phyloP scores from a whole-genome alignment of 2,888 invertebrate genomes.

The Buathra laborator region DNA sequence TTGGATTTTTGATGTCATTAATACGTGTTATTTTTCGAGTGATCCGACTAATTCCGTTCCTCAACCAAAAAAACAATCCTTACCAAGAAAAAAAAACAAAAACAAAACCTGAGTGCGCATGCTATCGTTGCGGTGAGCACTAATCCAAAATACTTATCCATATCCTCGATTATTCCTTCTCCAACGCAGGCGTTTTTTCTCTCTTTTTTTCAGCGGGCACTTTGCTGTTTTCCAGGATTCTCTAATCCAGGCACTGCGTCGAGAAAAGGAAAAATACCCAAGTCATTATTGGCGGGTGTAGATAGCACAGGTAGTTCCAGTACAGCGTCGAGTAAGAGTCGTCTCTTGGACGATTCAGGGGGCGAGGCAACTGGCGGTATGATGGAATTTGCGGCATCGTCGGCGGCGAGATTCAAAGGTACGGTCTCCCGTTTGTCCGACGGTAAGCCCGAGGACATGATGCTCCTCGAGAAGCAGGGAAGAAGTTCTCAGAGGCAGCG shows the following conservation, averaged over 20 bases:
- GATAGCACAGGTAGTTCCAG: conserved; percentile 84
- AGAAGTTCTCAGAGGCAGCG: conserved; percentile 92
- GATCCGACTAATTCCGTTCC: conserved; percentile 72
- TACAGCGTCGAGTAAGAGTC: conserved; percentile 83
- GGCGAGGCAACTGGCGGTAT: conserved; percentile 84
- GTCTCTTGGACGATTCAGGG: conserved; percentile 82
- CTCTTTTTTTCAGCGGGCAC: conserved; percentile 92
- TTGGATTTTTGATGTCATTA: conserved; percentile 72
- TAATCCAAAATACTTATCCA: conserved; percentile 83
- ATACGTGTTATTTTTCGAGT: conserved; percentile 69
- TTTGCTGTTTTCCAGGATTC: conserved; percentile 95
- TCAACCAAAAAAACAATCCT: conserved; percentile 46
- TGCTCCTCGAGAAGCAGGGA: conserved; percentile 92
- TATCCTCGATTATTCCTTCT: conserved; percentile 77
- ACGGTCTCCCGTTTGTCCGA: conserved; percentile 81
- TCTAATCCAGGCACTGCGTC: conserved; percentile 91
- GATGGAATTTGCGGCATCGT: conserved; percentile 82
- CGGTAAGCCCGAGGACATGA: conserved; percentile 89
- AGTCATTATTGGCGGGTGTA: conserved; percentile 91
- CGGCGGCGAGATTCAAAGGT: conserved; percentile 78
- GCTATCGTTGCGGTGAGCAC: conserved; percentile 86
- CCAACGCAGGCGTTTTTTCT: conserved; percentile 85
- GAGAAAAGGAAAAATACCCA: conserved; percentile 92
- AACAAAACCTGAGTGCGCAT: conserved; percentile 81
- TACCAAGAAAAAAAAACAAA: conserved; percentile 10